Evolutionary conservation across 2,888 invertebrate genomes (phyloP).

Genomic region (Leucoptera coffeella): DNA sequence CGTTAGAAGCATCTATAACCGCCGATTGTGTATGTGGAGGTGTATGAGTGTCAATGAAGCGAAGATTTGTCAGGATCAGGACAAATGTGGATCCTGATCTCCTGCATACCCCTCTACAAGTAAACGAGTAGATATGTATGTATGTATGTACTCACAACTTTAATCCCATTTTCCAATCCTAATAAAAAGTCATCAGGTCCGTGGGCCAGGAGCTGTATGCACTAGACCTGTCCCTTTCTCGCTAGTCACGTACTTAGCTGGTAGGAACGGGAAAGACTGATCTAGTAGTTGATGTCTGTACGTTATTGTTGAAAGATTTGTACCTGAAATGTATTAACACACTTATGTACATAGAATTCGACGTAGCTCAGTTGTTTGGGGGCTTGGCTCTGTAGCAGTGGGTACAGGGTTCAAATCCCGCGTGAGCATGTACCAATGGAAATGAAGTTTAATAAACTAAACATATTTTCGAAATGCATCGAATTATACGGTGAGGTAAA

Average conservation of each 20-base stretch:
- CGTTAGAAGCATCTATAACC: too few relatives aligned
- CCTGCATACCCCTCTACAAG: background rate
- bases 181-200: slow-evolving; percentile 92
- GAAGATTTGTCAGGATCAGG: background rate
- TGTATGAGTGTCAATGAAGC: background rate
- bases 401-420: too few relatives aligned
- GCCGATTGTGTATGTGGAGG: background rate
- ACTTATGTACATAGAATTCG: too few relatives aligned
- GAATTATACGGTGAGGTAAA: too few relatives aligned
- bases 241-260: slow-evolving; percentile 69
- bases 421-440: too few relatives aligned
- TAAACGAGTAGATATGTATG: background rate
- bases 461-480: too few relatives aligned
- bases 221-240: slow-evolving; percentile 92
- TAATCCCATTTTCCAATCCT: slow-evolving; percentile 63
- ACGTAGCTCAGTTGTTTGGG: too few relatives aligned
- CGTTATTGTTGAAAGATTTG: slow-evolving; percentile 41
- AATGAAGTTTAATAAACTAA: too few relatives aligned
- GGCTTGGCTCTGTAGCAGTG: too few relatives aligned
- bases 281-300: slow-evolving; percentile 67
- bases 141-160: slow-evolving; percentile 40
- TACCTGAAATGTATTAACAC: too few relatives aligned
- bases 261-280: slow-evolving; percentile 59
- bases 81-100: background rate
- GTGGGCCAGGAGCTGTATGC: slow-evolving; percentile 94